Evolutionary conservation across 2,888 invertebrate species (phyloP).

Genomic region (Tillus elongatus): DNA sequence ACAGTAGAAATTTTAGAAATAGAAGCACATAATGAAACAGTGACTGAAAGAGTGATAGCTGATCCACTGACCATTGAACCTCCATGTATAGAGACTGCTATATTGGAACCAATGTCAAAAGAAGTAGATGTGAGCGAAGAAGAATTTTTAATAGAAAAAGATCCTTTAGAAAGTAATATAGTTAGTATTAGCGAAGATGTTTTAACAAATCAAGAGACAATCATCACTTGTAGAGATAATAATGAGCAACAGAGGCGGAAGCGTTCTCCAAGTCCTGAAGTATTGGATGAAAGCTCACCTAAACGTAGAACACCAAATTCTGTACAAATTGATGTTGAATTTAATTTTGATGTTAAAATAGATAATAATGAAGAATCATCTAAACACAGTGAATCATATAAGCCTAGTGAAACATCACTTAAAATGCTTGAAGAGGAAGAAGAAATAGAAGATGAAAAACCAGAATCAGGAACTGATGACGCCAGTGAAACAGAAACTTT

Average conservation of each 20-base stretch:
- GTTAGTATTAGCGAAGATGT: conserved; percentile 40
- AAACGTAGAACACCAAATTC: conserved; percentile 35
- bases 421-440: conserved; percentile 16
- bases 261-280: conserved; percentile 31
- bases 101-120: no score
- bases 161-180: conserved; percentile 26
- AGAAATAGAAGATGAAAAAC: conserved; percentile 20
- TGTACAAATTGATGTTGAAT: conserved; percentile 8
- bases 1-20: conserved; percentile 15
- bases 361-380: conserved; percentile 8
- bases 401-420: conserved; percentile 6
- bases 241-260: conserved; percentile 31
- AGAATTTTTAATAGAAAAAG: conserved; percentile 17
- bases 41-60: no score
- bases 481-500: conserved; percentile 6
- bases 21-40: conserved; percentile 15
- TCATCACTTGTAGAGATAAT: conserved; percentile 36
- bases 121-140: conserved; percentile 17
- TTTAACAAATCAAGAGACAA: conserved; percentile 39
- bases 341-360: conserved; percentile 3
- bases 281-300: conserved; percentile 26
- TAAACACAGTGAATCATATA: neutral
- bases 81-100: no score
- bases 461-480: conserved; percentile 17
- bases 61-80: no score